These are phyloP conservation scores for Mastomys natalensis DNA, from an alignment of 2,113 vertebrate species.

Conservation along the genomic window DNA sequence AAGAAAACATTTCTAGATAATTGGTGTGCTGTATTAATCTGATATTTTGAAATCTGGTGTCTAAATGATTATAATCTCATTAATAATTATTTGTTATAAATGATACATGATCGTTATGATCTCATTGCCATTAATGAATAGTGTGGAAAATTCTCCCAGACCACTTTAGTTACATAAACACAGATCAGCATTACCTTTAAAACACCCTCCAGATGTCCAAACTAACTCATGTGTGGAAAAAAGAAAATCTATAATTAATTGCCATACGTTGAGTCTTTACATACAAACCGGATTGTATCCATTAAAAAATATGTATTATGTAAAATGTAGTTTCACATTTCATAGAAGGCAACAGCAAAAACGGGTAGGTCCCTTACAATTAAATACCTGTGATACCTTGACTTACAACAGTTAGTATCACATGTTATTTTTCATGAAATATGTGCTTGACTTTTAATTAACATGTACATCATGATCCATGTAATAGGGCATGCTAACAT, in stretches of 20 bases:
- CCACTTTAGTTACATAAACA: slow-evolving; percentile 69
- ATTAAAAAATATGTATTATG: neutral
- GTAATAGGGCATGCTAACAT: slow-evolving; percentile 58
- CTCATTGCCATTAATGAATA: slow-evolving; percentile 69
- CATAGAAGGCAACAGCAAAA: neutral
- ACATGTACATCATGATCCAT: slow-evolving; percentile 36
- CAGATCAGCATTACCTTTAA: slow-evolving; percentile 67
- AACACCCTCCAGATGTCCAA: slow-evolving; percentile 74
- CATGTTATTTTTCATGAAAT: slow-evolving; percentile 31
- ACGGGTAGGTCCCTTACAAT: neutral
- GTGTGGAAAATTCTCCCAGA: slow-evolving; percentile 48
- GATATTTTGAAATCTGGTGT: slow-evolving; percentile 64
- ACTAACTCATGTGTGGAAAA: slow-evolving; percentile 22
- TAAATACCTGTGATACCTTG: slow-evolving; percentile 38
- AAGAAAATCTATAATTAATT: slow-evolving; percentile 39
- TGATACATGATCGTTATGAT: slow-evolving; percentile 64
- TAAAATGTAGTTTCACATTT: slow-evolving; percentile 45
- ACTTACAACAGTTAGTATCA: slow-evolving; percentile 40
- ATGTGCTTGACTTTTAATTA: slow-evolving; percentile 57
- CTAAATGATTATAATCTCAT: slow-evolving; percentile 67
- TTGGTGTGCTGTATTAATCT: slow-evolving; percentile 67
- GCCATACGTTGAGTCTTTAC: slow-evolving; percentile 30
- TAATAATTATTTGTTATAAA: slow-evolving; percentile 77
- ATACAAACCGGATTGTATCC: slow-evolving; percentile 11
- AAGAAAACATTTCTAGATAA: slow-evolving; percentile 77